phyloP scores from a whole-genome alignment of 2,888 invertebrate genomes.

The Cancer borealis region DNA sequence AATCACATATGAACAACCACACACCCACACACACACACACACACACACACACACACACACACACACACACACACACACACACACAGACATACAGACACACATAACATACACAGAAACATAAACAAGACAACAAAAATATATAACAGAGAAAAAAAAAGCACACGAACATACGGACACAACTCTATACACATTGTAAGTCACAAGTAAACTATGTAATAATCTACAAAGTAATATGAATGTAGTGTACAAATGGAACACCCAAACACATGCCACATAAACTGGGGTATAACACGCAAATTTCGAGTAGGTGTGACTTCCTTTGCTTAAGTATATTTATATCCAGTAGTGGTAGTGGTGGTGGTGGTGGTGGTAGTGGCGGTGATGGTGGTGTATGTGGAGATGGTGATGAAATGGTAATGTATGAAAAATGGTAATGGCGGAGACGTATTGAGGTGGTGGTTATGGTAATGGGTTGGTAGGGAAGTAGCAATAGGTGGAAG shows the following conservation, averaged over 20 bases:
- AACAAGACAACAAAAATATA: too few species aligned
- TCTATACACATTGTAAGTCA: not conserved
- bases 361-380: not conserved
- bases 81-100: not conserved
- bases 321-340: not conserved
- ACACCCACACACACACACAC: not conserved
- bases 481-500: not conserved
- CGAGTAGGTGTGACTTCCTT: not conserved
- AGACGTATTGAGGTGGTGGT: not conserved
- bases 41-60: not conserved
- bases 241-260: not conserved
- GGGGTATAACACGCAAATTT: not conserved
- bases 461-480: not conserved
- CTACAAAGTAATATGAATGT: not conserved
- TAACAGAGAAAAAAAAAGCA: too few species aligned
- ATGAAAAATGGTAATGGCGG: not conserved
- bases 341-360: not conserved
- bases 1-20: not conserved
- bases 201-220: not conserved
- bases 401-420: not conserved
- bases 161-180: not conserved
- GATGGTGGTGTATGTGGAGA: not conserved
- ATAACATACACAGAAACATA: too few species aligned
- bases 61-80: not conserved
- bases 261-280: not conserved